Conservation (phyloP, 2,888 invertebrate genomes). For the Diabrotica balteata region DNA sequence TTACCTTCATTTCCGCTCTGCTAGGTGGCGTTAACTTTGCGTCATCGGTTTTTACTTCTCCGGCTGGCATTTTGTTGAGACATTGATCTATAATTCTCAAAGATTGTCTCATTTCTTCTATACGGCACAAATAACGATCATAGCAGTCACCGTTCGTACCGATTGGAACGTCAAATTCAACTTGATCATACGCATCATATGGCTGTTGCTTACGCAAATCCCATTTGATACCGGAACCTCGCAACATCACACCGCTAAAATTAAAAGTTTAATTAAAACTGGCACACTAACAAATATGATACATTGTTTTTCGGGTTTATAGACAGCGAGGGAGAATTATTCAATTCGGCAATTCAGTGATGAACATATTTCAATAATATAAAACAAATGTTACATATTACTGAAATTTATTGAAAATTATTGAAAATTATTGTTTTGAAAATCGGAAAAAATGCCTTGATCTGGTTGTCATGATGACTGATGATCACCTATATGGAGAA, state of each 20-base stretch:
- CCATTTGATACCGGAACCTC: slow-evolving; percentile 99
- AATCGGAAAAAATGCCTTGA: too few relatives aligned
- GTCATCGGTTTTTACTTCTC: slow-evolving; percentile 94
- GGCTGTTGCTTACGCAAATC: slow-evolving; percentile 95
- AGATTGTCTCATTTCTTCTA: slow-evolving; percentile 96
- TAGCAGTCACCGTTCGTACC: slow-evolving; percentile 97
- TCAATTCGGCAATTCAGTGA: too few relatives aligned
- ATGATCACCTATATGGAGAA: too few relatives aligned
- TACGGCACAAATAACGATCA: slow-evolving; percentile 90
- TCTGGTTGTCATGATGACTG: too few relatives aligned
- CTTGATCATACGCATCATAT: slow-evolving; percentile 92
- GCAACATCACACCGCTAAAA: slow-evolving; percentile 93
- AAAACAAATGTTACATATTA: too few relatives aligned
- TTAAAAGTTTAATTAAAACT: slow-evolving; percentile 3
- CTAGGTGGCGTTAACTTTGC: slow-evolving; percentile 91
- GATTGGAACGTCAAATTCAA: slow-evolving; percentile 97
- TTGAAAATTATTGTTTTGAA: too few relatives aligned
- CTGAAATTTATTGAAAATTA: too few relatives aligned
- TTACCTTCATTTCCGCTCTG: slow-evolving; percentile 94
- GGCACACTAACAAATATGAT: slow-evolving; percentile 13
- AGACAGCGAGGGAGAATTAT: too few relatives aligned
- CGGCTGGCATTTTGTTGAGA: slow-evolving; percentile 95
- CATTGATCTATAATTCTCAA: slow-evolving; percentile 95
- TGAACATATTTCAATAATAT: too few relatives aligned
- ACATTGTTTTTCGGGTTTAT: background rate